Evolutionary conservation across 2,888 invertebrate genomes (phyloP), one percentile per base, ranked within the genome.

Genomic region (Cephus rjabovi): DNA sequence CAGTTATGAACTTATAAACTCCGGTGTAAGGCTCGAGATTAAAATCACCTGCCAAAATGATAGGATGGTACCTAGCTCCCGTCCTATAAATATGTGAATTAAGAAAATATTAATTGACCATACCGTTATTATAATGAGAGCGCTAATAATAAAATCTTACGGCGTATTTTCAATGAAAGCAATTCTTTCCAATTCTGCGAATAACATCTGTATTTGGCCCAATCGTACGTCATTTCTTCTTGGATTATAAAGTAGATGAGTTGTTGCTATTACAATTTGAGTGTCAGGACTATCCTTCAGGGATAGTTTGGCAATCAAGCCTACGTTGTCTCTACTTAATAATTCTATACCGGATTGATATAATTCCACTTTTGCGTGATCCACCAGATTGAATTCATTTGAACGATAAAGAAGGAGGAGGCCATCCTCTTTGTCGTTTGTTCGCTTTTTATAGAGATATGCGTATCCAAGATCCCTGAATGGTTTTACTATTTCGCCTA

Each of bases 161-260:
- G 78, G 79, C 33, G 87, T 86, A 80, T 88, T 86, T 79, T 89
- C 85, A 70, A 91, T 90, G 86, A 93, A 95, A 0, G 97, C 94
- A 83, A 97, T 94, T 85, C 96, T 93, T 83, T 98, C 97, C 6
- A 99, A 92, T 91, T 98, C 97, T 0, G 97, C 95, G 15, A 99
- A 92, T 12, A 99, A 92, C 68, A 97, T 90, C 87, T 96, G 96
- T 69, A 96, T 93, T 92, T 99, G 99, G 0, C 97, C 98, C 40
- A 99, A 92, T 84, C 98, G 95, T 0, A 99, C 95, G 90, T 99
- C 99, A 33, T 96, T 95, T 69, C 99, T 93, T 83, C 93, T 95
- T 0, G 97, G 98, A 93, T 99, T 99, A 91, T 96, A 99, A 12
- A 99, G 92, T 74, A 99, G 93, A 92, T 99, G 99, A 0, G 99